Percentiles rank a stretch among this genome's conserved stretches.
Evolutionary conservation across 2,888 invertebrate species (phyloP).

Genomic region (Erpobdella octoculata): DNA sequence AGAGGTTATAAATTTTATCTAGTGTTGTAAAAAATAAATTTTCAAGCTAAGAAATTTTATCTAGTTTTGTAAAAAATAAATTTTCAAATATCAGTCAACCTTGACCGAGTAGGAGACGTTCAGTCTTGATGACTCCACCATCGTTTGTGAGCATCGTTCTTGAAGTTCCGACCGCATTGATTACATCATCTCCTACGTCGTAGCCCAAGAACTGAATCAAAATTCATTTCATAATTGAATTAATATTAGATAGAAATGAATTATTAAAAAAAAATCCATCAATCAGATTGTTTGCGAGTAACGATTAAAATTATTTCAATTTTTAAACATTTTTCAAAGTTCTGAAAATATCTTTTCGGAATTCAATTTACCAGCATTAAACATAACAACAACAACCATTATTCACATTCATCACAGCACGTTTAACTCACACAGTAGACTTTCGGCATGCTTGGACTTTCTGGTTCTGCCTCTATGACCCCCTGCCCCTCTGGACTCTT

Average conservation of each 20-base stretch:
- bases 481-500: background rate
- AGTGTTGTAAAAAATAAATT: background rate
- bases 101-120: constrained; percentile 45
- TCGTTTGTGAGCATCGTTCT: constrained; percentile 49
- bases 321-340: no score
- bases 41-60: background rate
- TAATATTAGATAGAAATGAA: background rate
- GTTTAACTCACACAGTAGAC: background rate
- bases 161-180: constrained; percentile 47
- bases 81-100: constrained; percentile 29
- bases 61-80: background rate
- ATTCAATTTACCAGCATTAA: background rate
- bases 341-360: no score
- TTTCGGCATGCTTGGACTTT: background rate
- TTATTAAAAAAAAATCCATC: no score
- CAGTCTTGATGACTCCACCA: constrained; percentile 49
- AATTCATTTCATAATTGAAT: background rate
- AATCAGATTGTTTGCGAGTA: no score
- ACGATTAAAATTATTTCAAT: no score
- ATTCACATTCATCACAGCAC: background rate
- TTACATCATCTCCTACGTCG: constrained; percentile 49
- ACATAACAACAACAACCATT: no score
- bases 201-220: constrained; percentile 48
- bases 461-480: background rate
- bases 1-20: no score